Percentiles rank a stretch among this genome's conserved stretches.
Conservation (phyloP, 1,140 invertebrate genomes). For the Drosophila watanabei region DNA sequence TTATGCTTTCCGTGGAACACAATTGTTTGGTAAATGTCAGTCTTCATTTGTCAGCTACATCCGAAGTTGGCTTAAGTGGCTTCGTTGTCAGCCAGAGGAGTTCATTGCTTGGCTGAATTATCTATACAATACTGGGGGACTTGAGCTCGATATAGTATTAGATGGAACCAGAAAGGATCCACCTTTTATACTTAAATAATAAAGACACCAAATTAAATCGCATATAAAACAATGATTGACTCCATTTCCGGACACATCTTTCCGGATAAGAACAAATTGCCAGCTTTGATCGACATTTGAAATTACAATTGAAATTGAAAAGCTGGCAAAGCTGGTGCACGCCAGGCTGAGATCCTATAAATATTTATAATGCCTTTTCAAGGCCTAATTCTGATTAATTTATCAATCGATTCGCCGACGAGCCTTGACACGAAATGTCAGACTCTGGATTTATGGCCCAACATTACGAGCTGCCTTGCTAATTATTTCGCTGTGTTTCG, state of each 20-base stretch:
- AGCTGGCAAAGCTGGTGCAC: conserved; percentile 45
- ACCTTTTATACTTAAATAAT: neutral
- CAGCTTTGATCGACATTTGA: conserved; percentile 75
- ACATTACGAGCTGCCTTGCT: conserved; percentile 65
- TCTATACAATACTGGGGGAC: neutral
- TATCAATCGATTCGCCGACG: conserved; percentile 72
- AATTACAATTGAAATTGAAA: conserved; percentile 80
- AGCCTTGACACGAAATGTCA: conserved; percentile 80
- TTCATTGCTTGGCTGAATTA: conserved; percentile 53
- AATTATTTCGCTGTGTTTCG: conserved; percentile 59
- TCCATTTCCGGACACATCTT: neutral
- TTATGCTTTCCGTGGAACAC: conserved; percentile 18
- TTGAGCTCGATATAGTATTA: neutral
- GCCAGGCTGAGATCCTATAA: conserved; percentile 53
- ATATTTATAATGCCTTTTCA: conserved; percentile 79
- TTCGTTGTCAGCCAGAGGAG: conserved; percentile 69
- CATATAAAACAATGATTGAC: neutral
- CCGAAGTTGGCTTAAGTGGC: conserved; percentile 74
- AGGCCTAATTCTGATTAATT: conserved; percentile 80
- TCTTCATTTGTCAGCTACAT: conserved; percentile 83
- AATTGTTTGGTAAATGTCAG: conserved; percentile 85
- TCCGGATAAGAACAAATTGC: conserved; percentile 6
- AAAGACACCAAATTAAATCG: neutral
- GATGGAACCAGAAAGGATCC: neutral
- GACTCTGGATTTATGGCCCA: conserved; percentile 67